Conservation (phyloP, 2,113 vertebrate species). For the Myrmecobius fasciatus region DNA sequence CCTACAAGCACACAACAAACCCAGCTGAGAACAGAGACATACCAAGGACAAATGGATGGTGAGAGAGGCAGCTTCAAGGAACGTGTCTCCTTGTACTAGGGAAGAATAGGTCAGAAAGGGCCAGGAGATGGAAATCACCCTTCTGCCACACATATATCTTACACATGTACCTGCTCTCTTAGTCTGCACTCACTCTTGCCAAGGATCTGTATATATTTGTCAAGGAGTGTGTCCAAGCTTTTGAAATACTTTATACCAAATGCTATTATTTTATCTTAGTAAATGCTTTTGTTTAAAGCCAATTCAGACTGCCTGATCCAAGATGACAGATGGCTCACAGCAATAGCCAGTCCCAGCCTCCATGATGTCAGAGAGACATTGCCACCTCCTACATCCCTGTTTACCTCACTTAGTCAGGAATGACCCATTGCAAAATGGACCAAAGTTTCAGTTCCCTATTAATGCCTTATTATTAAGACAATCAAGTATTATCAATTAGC, state of each 20-base stretch:
- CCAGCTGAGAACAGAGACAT: not conserved
- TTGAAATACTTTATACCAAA: not conserved
- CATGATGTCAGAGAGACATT: too few relatives aligned
- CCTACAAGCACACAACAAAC: not conserved
- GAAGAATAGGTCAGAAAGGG: not conserved
- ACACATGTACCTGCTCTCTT: not conserved
- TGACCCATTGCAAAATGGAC: too few relatives aligned
- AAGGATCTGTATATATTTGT: not conserved
- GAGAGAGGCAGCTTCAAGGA: not conserved
- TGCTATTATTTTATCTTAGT: not conserved
- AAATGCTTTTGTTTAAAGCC: not conserved
- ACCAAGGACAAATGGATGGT: not conserved
- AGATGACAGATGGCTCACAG: too few relatives aligned
- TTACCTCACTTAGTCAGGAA: too few relatives aligned
- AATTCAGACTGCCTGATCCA: not conserved
- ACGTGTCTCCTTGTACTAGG: not conserved
- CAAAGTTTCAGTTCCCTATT: too few relatives aligned
- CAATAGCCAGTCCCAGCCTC: too few relatives aligned
- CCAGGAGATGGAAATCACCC: not conserved
- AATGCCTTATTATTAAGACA: too few relatives aligned
- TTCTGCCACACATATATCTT: not conserved
- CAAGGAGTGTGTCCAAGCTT: not conserved
- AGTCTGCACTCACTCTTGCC: not conserved
- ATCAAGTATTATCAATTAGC: too few relatives aligned
- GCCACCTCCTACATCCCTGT: too few relatives aligned